Conservation (phyloP, 1,140 invertebrate genomes). For the Cherax quadricarinatus region DNA sequence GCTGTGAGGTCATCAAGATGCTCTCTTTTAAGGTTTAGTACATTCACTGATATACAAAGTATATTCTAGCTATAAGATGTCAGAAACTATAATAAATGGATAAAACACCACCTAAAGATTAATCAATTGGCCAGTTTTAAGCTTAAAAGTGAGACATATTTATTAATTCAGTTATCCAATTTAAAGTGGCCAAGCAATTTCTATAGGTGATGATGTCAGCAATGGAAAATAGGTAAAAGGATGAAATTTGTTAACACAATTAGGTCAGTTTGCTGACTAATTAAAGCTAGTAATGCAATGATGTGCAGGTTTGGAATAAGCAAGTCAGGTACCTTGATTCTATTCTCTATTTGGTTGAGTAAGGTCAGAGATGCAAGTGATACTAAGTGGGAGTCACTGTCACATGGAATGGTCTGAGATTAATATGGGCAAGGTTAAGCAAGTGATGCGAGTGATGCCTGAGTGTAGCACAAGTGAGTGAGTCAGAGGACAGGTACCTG, state of each 20-base stretch:
- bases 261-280: neutral
- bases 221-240: neutral
- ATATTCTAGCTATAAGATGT: neutral
- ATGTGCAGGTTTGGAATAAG: conserved; percentile 8
- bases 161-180: neutral
- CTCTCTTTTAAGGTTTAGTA: neutral
- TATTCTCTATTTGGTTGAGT: neutral
- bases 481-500: conserved; percentile 67
- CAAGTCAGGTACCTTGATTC: conserved; percentile 14
- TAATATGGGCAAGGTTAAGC: neutral
- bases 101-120: neutral
- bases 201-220: neutral
- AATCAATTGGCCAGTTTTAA: neutral
- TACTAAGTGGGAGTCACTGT: neutral
- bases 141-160: neutral
- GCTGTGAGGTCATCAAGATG: neutral
- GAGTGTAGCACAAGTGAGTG: conserved; percentile 63
- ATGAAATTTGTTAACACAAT: neutral
- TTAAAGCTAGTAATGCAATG: conserved; percentile 20
- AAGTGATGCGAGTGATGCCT: conserved; percentile 48
- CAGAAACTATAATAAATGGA: neutral
- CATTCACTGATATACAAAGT: neutral
- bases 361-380: conserved; percentile 14
- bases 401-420: neutral
- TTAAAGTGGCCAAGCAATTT: neutral